A percentile compares a stretch with the other conserved stretches of the same genome.
Conservation (phyloP, 2,113 vertebrate genomes). For the Mola mola region DNA sequence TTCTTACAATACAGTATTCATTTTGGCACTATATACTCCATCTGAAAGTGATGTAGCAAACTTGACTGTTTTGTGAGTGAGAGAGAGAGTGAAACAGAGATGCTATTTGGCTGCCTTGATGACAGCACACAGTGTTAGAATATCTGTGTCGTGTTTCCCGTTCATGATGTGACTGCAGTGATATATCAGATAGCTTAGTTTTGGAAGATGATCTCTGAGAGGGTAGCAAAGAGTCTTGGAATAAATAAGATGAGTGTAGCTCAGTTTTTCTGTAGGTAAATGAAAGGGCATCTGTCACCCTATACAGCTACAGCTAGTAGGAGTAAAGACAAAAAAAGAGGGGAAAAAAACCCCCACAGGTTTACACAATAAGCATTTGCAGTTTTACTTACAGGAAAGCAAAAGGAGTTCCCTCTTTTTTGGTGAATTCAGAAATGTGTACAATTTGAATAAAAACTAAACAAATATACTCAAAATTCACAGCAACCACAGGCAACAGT, state of each 20-base stretch:
- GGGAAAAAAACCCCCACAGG: no score
- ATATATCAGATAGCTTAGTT: constrained; percentile 82
- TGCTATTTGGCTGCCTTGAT: constrained; percentile 67
- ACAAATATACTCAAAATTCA: no score
- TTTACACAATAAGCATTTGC: no score
- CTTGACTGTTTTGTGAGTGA: constrained; percentile 80
- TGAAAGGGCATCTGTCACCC: constrained; percentile 84
- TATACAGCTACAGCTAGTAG: no score
- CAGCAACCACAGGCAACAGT: no score
- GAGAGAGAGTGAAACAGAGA: constrained; percentile 80
- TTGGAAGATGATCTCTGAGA: constrained; percentile 89
- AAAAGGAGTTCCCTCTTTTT: no score
- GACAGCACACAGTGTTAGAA: constrained; percentile 86
- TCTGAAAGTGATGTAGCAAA: constrained; percentile 88
- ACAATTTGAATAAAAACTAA: no score
- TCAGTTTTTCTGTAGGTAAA: constrained; percentile 87
- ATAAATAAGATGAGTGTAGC: constrained; percentile 86
- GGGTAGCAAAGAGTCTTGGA: constrained; percentile 79
- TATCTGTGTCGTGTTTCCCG: constrained; percentile 85
- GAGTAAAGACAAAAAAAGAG: no score
- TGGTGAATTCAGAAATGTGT: no score
- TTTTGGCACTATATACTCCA: constrained; percentile 82
- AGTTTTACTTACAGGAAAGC: no score
- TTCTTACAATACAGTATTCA: constrained; percentile 84
- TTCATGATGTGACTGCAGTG: constrained; percentile 86